Percentiles rank a stretch among this genome's conserved stretches.
Conservation (phyloP, 1,140 invertebrate species). For the Bombus affinis region DNA sequence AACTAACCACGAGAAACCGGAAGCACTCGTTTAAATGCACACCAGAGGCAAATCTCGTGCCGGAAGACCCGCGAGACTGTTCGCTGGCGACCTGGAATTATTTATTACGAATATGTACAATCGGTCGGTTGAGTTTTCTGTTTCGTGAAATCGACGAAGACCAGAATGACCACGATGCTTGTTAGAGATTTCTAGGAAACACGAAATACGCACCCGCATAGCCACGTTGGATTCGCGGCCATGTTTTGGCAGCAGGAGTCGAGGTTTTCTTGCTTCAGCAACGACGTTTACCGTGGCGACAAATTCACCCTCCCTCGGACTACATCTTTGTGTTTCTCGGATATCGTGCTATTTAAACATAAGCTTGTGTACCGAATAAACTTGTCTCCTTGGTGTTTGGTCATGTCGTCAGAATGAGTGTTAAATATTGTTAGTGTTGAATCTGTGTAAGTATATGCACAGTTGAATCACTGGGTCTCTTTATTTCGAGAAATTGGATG, state of each 20-base stretch:
- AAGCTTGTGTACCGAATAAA: slow-evolving; percentile 8
- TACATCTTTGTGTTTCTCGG: slow-evolving; percentile 15
- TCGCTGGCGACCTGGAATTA: slow-evolving; percentile 14
- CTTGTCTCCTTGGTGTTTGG: background rate
- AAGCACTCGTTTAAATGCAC: background rate
- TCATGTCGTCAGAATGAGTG: background rate
- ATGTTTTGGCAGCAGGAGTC: background rate
- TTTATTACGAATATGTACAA: slow-evolving; percentile 14
- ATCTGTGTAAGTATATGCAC: background rate
- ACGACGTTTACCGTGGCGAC: background rate
- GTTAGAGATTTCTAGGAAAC: slow-evolving; percentile 24
- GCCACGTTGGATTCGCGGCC: background rate
- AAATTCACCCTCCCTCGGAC: background rate
- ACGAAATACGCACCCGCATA: no score
- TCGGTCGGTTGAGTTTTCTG: slow-evolving; percentile 17
- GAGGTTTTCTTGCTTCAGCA: background rate
- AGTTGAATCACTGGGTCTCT: no score
- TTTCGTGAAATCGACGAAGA: slow-evolving; percentile 7
- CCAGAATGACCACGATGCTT: background rate
- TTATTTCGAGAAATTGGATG: background rate
- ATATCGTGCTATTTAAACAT: background rate
- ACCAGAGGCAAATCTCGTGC: slow-evolving; percentile 4
- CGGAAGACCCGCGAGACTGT: slow-evolving; percentile 15
- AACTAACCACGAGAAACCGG: background rate
- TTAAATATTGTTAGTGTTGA: background rate